Evolutionary conservation across 2,797 vertebrate genomes (phyloP).

Genomic region (Gouania willdenowi): DNA sequence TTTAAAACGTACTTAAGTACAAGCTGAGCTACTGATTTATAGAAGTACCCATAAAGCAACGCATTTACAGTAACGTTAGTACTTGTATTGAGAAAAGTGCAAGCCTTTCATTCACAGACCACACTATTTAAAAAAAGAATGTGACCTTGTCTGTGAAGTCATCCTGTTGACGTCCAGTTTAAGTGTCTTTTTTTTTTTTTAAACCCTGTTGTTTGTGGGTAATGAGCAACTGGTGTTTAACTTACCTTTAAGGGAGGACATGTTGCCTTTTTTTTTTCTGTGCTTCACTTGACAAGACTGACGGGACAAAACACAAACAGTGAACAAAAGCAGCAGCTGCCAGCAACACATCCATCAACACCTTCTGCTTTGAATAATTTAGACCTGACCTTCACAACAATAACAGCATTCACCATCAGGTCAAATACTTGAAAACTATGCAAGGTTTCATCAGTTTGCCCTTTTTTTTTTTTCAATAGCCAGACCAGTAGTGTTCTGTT

Average conservation of each 20-base stretch:
- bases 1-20: no score
- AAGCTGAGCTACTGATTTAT: no score
- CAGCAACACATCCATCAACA: not conserved
- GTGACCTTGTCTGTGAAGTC: no score
- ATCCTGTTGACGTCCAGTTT: not conserved
- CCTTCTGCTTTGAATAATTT: constrained; percentile 2
- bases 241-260: constrained; percentile 70
- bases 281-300: constrained; percentile 37
- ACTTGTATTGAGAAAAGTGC: no score
- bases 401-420: not conserved
- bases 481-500: constrained; percentile 38
- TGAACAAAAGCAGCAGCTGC: constrained; percentile 11
- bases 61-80: no score
- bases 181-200: constrained; percentile 6
- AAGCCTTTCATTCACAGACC: no score
- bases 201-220: not conserved
- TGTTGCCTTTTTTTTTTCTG: constrained; percentile 47
- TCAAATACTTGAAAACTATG: not conserved
- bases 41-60: no score
- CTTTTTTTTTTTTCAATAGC: constrained; percentile 28
- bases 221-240: not conserved
- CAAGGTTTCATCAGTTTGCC: constrained; percentile 34
- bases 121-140: no score
- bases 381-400: not conserved
- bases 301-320: constrained; percentile 22